Evolutionary conservation across 2,888 invertebrate genomes (phyloP), one percentile per base, ranked within the genome.

Genomic region (Adineta ricciae): DNA sequence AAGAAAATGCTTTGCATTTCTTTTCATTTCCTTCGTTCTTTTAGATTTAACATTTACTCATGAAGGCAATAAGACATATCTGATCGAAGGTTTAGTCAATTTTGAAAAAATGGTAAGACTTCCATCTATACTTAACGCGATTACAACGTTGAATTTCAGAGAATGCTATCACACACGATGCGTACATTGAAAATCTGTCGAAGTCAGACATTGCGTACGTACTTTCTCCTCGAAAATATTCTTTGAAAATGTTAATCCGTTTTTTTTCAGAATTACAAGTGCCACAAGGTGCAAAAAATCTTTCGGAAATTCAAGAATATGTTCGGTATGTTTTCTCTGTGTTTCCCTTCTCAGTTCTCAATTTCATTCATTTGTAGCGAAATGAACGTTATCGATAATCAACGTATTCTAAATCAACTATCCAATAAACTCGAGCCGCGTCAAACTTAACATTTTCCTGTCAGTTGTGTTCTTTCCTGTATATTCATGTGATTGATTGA

Each of bases 151-250:
- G n/a, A n/a, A 46, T 8, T 46, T 46, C 88, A 92, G 91, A 94
- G 95, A 89, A 94, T 95, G 94, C 92, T 95, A 88, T 94, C 94
- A 38, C 94, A 94, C 90, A 94, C 94, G 3, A 92, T 95, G 92
- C 92, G 94, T 87, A 94, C 93, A 85, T 93, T 95, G 87, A 91
- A 94, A 87, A 93, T 93, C 89, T 94, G 94, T 90, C 92, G 94
- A 88, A 93, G 93, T 88, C 91, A 93, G 88, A 93, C 93, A 82
- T 86, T 90, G 86, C 94, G 89, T 89, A 87, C 86, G 88, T 87
- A 46, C n/a, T 46, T 46, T 46, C n/a, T 46, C 46, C 5, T 5
- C 11, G 46, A 46, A 46, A 46, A 46, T 46, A 46, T 5, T 8
- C 5, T 46, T 46, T 46, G 46, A 46, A 46, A 46, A 8, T 8